phyloP scores from a whole-genome alignment of 2,797 vertebrate species.

The Leucoraja ocellata region DNA sequence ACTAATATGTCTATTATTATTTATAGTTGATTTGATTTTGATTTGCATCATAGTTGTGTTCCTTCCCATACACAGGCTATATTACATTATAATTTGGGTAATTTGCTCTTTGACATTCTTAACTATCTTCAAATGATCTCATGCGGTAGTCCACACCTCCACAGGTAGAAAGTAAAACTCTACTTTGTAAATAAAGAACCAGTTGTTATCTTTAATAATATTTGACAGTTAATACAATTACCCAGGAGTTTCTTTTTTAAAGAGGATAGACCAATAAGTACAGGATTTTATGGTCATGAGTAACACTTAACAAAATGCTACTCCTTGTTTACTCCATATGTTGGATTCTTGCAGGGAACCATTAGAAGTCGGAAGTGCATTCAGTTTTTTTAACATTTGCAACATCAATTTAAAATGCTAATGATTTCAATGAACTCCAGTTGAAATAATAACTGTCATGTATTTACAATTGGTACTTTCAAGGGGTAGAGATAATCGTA shows the following conservation, averaged over 20 bases:
- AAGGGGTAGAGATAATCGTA: neutral
- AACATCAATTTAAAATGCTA: neutral
- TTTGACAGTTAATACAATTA: neutral
- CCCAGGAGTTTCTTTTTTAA: neutral
- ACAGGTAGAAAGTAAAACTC: neutral
- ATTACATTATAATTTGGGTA: neutral
- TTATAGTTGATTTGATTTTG: too few relatives aligned
- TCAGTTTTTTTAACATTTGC: neutral
- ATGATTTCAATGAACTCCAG: neutral
- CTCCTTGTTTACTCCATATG: neutral
- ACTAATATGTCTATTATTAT: neutral
- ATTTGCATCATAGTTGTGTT: neutral
- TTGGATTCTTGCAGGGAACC: neutral
- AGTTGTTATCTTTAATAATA: neutral
- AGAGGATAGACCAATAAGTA: neutral
- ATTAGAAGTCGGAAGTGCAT: neutral
- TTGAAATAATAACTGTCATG: neutral
- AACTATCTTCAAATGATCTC: neutral
- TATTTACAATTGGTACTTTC: neutral
- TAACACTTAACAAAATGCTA: neutral
- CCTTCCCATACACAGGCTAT: neutral
- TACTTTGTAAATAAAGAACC: neutral
- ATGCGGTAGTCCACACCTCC: neutral
- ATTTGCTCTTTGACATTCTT: neutral
- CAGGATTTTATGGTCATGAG: neutral